Conservation (phyloP, 2,888 invertebrate genomes). For the Diaperis boleti region DNA sequence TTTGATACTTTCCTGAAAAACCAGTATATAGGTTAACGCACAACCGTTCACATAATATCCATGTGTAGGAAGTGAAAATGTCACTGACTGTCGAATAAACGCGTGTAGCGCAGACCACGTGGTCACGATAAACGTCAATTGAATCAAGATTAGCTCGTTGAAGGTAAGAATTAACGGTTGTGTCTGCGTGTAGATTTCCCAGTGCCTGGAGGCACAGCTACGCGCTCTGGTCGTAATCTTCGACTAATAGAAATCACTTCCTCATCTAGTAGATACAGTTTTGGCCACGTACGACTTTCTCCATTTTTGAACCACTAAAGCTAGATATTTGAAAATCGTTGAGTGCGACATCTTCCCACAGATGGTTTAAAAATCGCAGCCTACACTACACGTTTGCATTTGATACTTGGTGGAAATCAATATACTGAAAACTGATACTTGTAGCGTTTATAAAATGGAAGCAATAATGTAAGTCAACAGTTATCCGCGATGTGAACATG, state of each 20-base stretch:
- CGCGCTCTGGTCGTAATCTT: conserved; percentile 27
- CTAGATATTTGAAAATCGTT: conserved; percentile 29
- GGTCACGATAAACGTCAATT: conserved; percentile 37
- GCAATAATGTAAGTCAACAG: conserved; percentile 56
- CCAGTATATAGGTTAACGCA: no score
- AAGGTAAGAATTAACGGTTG: conserved; percentile 46
- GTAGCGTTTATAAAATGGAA: conserved; percentile 55
- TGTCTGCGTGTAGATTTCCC: conserved; percentile 45
- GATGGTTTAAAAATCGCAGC: conserved; percentile 32
- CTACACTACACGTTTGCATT: conserved; percentile 14
- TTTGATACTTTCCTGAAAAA: no score
- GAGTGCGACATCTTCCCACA: conserved; percentile 36
- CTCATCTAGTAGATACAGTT: conserved; percentile 27
- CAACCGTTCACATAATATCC: background rate
- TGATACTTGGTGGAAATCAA: conserved; percentile 44
- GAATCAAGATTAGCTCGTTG: conserved; percentile 48
- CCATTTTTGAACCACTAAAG: conserved; percentile 16
- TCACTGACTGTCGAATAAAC: conserved; percentile 14
- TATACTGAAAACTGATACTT: conserved; percentile 52
- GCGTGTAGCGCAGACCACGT: conserved; percentile 15
- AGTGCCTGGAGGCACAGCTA: conserved; percentile 43
- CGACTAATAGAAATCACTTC: conserved; percentile 34
- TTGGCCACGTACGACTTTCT: conserved; percentile 28
- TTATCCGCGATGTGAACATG: conserved; percentile 45
- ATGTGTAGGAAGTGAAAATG: conserved; percentile 9